Base-by-base conservation (phyloP, 2,113 vertebrate genomes). In the Carollia perspicillata region DNA sequence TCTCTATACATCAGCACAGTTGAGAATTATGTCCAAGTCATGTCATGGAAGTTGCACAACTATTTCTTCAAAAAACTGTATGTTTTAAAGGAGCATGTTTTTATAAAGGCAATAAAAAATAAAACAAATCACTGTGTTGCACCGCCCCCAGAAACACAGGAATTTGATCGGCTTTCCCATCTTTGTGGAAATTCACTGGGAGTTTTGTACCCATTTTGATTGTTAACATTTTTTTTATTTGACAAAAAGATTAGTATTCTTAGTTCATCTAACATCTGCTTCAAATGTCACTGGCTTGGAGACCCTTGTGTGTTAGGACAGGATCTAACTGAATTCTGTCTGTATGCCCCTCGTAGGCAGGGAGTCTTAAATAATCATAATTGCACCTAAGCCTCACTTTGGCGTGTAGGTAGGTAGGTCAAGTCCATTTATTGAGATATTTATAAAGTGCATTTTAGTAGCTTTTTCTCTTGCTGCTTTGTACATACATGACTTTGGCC, bases 381-480 rank as follows among this genome's bases (percentile, higher is more conserved):
- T 94, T n/a, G 83, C 4, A 20, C 44, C n/a, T 35, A 35, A 94
- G 58, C 26, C 10, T 74, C 40, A 68, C 95, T 68, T 71, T 72
- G 44, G 60, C 53, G 23, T 30, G 55, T 8, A 49, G 33, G 17
- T 68, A 65, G 42, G 11, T 35, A 84, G 77, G 23, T 20, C 23
- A 49, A 91, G 81, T 66, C 40, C 49, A 63, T 77, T 77, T 40
- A 51, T n/a, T 69, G 33, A 65, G 44, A 53, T 77, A 66, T 47
- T 68, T 26, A 60, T 60, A 60, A 95, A 88, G 60, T 85, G 4
- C 16, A 10, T 74, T 9, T 88, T 60, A 58, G 13, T 90, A 72
- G 23, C 14, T 83, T 97, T 92, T 96, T 65, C 68, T 63, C 84
- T 95, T 95, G 47, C 47, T 97, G 18, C 60, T 97, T 17, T 8